A percentile compares a stretch with the other conserved stretches of the same genome.
These are phyloP conservation scores for Vandiemenella viatica DNA, from an alignment of 2,888 invertebrate species.

Conservation along the genomic window DNA sequence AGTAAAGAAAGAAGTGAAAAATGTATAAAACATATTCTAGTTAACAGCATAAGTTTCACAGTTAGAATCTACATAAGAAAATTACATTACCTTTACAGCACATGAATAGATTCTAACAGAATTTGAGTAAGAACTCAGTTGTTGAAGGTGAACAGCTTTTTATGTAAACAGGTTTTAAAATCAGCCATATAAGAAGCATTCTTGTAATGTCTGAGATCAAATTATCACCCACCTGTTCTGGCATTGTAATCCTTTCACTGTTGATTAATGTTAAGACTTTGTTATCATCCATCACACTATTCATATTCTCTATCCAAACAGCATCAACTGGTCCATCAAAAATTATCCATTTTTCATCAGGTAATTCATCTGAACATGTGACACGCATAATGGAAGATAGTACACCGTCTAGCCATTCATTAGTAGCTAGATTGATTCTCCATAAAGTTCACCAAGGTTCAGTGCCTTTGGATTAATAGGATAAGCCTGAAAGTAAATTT, in stretches of 20 bases:
- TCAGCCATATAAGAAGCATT: too few relatives aligned
- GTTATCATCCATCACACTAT: conserved; percentile 89
- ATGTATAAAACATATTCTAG: too few relatives aligned
- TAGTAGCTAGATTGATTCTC: conserved; percentile 76
- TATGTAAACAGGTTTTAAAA: too few relatives aligned
- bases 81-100: too few relatives aligned
- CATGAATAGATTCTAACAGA: too few relatives aligned
- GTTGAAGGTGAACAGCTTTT: too few relatives aligned
- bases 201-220: too few relatives aligned
- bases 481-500: conserved; percentile 37
- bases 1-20: too few relatives aligned
- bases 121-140: too few relatives aligned
- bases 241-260: conserved; percentile 83
- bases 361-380: conserved; percentile 57
- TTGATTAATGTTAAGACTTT: conserved; percentile 80
- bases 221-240: conserved; percentile 55
- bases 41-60: too few relatives aligned
- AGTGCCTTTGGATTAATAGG: conserved; percentile 81
- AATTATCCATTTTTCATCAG: conserved; percentile 77
- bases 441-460: conserved; percentile 75
- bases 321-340: conserved; percentile 92
- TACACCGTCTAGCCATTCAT: conserved; percentile 80
- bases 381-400: conserved; percentile 65
- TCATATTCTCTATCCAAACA: conserved; percentile 92
- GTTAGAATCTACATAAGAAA: too few relatives aligned